These are phyloP conservation scores for Hafferia zeledoni DNA, from an alignment of 2,797 vertebrate species.

Conservation along the genomic window DNA sequence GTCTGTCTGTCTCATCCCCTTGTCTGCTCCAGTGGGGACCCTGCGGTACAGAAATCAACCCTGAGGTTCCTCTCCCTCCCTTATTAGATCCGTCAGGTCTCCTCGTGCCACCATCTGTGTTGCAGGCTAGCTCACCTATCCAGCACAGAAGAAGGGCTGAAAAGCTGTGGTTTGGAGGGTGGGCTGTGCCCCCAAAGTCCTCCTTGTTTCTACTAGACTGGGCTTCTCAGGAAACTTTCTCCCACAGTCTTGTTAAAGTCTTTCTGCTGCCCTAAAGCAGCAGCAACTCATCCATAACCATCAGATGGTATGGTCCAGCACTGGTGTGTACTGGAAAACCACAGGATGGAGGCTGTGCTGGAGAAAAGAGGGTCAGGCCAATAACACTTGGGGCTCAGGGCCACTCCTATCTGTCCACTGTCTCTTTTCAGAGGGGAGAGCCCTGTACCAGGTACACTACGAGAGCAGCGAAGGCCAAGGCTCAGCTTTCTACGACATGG, in stretches of 20 bases:
- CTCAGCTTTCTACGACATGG: constrained; percentile 89
- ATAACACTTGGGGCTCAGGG: background rate
- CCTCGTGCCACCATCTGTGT: background rate
- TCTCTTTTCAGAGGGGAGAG: constrained; percentile 79
- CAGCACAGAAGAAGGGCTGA: background rate
- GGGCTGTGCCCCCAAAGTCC: background rate
- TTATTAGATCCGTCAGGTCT: background rate
- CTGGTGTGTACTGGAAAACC: background rate
- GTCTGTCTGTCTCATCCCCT: background rate
- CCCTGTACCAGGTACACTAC: constrained; percentile 87
- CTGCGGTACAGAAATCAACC: background rate
- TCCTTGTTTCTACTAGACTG: background rate
- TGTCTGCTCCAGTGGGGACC: background rate
- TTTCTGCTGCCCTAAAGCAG: background rate
- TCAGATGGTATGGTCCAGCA: background rate
- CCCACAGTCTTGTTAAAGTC: background rate
- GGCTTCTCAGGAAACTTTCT: background rate
- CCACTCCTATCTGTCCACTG: background rate
- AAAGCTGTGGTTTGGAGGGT: background rate
- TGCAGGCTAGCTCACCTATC: background rate
- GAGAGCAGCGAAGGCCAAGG: constrained; percentile 72
- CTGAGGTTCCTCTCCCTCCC: background rate
- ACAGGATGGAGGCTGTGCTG: background rate
- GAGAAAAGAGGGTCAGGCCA: background rate
- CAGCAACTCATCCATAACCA: background rate